Conservation (phyloP, 2,888 invertebrate species). For the Chymomyza fuscimana region DNA sequence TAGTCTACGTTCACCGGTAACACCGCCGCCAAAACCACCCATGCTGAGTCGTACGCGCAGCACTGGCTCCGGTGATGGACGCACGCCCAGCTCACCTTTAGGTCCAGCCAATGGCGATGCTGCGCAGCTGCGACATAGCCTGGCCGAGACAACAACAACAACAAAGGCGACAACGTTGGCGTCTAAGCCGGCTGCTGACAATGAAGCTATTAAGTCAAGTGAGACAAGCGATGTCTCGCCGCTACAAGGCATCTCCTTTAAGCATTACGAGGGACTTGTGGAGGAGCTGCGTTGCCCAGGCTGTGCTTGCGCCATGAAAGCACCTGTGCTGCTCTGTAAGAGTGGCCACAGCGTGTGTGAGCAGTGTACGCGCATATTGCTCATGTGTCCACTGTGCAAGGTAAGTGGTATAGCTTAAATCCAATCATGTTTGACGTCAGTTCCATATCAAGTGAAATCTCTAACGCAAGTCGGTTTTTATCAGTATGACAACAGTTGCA, state of each 20-base stretch:
- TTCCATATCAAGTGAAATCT: background rate
- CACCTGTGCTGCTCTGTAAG: conserved; percentile 77
- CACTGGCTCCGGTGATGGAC: conserved; percentile 65
- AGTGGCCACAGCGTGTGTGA: conserved; percentile 79
- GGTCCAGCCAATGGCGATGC: conserved; percentile 38
- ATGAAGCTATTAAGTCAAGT: conserved; percentile 29
- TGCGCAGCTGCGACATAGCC: conserved; percentile 34
- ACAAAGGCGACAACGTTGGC: background rate
- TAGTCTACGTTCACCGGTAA: conserved; percentile 55
- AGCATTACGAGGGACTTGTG: conserved; percentile 77
- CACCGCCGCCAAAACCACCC: conserved; percentile 76
- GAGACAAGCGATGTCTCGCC: background rate
- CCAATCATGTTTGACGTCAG: conserved; percentile 2
- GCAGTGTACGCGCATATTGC: conserved; percentile 74
- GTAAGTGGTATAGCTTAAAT: conserved; percentile 53
- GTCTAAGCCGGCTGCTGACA: background rate
- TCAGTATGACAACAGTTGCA: background rate
- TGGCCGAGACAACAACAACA: conserved; percentile 23
- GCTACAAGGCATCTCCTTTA: conserved; percentile 56
- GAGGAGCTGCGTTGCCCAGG: conserved; percentile 79
- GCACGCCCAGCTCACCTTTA: conserved; percentile 21
- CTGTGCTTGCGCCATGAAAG: conserved; percentile 78
- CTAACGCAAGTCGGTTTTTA: background rate
- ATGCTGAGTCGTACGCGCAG: conserved; percentile 75
- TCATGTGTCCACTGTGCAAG: conserved; percentile 78